Evolutionary conservation across 2,888 invertebrate genomes (phyloP).

Genomic region (Parnassius glacialis): DNA sequence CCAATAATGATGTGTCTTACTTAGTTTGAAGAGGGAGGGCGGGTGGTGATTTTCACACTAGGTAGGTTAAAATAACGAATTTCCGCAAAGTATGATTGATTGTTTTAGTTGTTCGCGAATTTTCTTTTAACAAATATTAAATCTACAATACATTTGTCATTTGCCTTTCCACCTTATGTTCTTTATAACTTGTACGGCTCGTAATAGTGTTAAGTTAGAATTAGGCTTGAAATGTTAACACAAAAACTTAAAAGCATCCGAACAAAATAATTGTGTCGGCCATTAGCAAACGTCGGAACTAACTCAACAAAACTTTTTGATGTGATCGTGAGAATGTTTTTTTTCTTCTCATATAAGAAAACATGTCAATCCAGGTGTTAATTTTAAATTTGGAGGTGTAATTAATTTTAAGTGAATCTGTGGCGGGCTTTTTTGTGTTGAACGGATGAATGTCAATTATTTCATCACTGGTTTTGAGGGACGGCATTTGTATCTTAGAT

Average conservation of each 20-base stretch:
- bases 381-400: constrained; percentile 39
- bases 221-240: constrained; percentile 11
- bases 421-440: constrained; percentile 44
- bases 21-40: too few relatives aligned
- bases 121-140: too few relatives aligned
- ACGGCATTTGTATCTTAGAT: constrained; percentile 40
- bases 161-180: too few relatives aligned
- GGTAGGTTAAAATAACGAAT: too few relatives aligned
- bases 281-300: constrained; percentile 26
- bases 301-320: constrained; percentile 12
- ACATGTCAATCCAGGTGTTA: constrained; percentile 44
- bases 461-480: constrained; percentile 56
- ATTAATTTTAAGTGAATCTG: constrained; percentile 39
- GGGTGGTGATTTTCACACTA: too few relatives aligned
- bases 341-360: constrained; percentile 38
- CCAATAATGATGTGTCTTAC: too few relatives aligned
- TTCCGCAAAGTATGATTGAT: too few relatives aligned
- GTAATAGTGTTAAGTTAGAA: constrained; percentile 5
- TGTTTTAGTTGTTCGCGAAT: too few relatives aligned
- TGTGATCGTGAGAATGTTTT: constrained; percentile 46
- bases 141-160: too few relatives aligned
- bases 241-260: constrained; percentile 24
- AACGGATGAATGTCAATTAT: constrained; percentile 66
- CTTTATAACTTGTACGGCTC: not conserved
- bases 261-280: constrained; percentile 16